Conservation (phyloP, 2,113 vertebrate genomes). For the Sturnus vulgaris region DNA sequence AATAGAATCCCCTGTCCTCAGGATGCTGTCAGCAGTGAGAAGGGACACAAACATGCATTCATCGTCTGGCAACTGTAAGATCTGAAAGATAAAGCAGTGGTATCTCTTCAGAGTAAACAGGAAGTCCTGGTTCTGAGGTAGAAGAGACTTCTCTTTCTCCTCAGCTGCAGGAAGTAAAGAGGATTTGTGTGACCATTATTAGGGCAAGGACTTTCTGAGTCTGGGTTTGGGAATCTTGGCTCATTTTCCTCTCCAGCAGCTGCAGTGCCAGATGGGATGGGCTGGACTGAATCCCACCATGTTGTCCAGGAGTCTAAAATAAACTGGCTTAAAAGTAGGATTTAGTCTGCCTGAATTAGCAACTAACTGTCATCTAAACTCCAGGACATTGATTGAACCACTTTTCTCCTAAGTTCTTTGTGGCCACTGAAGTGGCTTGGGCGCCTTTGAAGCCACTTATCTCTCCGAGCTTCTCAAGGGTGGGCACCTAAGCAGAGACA, state of each 20-base stretch:
- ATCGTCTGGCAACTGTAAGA: background rate
- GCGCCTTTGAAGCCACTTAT: background rate
- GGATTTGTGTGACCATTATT: background rate
- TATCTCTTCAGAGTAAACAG: background rate
- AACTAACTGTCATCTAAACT: background rate
- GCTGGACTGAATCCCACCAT: background rate
- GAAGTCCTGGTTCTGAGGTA: background rate
- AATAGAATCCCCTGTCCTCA: background rate
- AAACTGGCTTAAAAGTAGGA: background rate
- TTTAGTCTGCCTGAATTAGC: background rate
- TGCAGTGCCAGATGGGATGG: background rate
- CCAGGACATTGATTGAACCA: background rate
- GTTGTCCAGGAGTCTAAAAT: background rate
- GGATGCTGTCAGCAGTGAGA: background rate
- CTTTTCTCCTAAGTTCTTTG: background rate
- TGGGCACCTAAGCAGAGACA: rapidly evolving
- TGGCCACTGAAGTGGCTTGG: background rate
- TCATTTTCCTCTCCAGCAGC: background rate
- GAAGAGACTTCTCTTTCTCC: background rate
- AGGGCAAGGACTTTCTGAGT: background rate
- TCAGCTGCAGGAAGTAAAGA: background rate
- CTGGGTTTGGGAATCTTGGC: background rate
- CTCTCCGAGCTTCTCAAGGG: background rate
- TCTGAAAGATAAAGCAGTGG: background rate
- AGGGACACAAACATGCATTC: background rate